Base-by-base conservation (phyloP, 2,888 invertebrate species). In the Cryptosula pallasiana region DNA sequence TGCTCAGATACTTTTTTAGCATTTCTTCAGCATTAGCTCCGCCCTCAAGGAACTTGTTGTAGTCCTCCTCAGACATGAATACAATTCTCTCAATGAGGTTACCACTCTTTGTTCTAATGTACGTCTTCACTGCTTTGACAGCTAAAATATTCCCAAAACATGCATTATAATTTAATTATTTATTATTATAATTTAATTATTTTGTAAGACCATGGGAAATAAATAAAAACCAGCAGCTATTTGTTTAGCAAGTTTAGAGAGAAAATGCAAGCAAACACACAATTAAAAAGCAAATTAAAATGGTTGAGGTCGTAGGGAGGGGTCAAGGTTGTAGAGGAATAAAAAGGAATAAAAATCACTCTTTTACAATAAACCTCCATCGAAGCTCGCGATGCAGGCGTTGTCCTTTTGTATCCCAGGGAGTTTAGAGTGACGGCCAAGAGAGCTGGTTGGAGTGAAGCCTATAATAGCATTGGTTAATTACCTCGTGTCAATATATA, bases 1-100 rank as follows among this genome's bases (percentile, higher is more conserved):
- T 80, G 1, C 79, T 77, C n/a, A 84, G 76, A 75, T 84, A 83
- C 75, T 83, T 81, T 32, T 74, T 74, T 20, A 77, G 71, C 25
- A 77, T 73, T 35, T 73, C 73, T 58, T 25, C 72, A 0, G 75
- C 76, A 20, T 55, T 73, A 2, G 75, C 76, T 13, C 77, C 77
- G n/a, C 69, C 73, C 69, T 73, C 35, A 55, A 74, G 71, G 57
- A 75, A 75, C 5, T 72, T 73, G 69, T 75, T 71, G 71, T 76
- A 78, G 69, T 78, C 78, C 36, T 79, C 78, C 45, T 79, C 78
- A 0, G 73, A 71, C 73, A 78, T 69, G 70, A 76, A 79, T n/a
- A 78, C 71, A 0, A 79, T 73, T 23, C 73, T 57, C 72, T 78
- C 78, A 9, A 78, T 73, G 9, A 78, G 73, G 16, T 75, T 45